Conservation (phyloP, 2,888 invertebrate genomes). For the Syrphus vitripennis region DNA sequence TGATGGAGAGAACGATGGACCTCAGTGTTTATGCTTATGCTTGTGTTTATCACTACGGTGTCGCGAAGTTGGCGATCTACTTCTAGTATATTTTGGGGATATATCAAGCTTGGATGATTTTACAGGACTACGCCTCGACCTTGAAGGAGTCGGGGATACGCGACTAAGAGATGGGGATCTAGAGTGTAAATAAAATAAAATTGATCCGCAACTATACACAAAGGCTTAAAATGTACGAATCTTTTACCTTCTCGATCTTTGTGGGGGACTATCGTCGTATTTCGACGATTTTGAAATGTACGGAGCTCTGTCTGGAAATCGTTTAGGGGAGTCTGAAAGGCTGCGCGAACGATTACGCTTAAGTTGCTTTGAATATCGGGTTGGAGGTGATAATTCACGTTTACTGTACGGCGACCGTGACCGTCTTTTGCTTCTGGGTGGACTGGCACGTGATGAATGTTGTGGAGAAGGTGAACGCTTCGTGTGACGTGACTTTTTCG, state of each 20-base stretch:
- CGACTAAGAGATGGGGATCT: constrained; percentile 58
- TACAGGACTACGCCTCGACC: constrained; percentile 72
- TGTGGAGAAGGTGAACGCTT: constrained; percentile 76
- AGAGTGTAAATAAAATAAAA: background rate
- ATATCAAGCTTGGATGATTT: constrained; percentile 75
- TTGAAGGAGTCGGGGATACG: constrained; percentile 47
- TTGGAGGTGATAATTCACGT: constrained; percentile 79
- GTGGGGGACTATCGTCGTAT: constrained; percentile 75
- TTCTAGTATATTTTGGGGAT: constrained; percentile 78
- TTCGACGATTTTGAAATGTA: constrained; percentile 73
- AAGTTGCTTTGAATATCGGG: constrained; percentile 73
- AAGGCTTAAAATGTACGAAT: background rate
- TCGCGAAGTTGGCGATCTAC: constrained; percentile 74
- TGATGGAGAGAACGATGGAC: background rate
- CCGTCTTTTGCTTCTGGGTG: constrained; percentile 79
- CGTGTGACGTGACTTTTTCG: constrained; percentile 74
- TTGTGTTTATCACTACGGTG: constrained; percentile 81
- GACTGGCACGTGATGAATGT: constrained; percentile 75
- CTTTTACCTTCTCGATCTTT: constrained; percentile 72
- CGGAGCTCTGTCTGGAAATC: constrained; percentile 75
- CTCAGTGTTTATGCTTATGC: constrained; percentile 82
- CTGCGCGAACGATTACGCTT: constrained; percentile 77
- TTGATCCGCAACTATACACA: background rate
- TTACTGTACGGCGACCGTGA: constrained; percentile 81
- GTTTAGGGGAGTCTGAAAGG: constrained; percentile 77